These are phyloP conservation scores for Peromyscus aztecus DNA, from an alignment of 2,797 vertebrate species.

Conservation along the genomic window DNA sequence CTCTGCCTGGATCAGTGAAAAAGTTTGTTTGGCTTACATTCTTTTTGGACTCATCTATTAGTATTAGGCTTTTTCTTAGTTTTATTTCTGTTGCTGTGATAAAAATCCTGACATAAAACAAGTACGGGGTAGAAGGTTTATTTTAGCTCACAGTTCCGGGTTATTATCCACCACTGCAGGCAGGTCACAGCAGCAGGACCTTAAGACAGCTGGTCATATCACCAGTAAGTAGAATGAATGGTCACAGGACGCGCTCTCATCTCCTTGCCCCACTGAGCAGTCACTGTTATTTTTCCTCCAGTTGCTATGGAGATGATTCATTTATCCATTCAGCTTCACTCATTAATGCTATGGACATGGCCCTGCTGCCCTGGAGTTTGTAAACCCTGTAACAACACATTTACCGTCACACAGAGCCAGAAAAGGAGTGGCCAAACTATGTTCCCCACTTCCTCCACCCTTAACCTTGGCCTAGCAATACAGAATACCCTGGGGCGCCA, in stretches of 20 bases:
- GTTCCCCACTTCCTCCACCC: neutral
- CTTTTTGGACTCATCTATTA: neutral
- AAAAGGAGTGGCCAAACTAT: neutral
- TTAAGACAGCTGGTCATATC: neutral
- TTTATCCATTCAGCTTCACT: neutral
- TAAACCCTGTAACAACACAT: neutral
- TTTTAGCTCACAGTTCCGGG: neutral
- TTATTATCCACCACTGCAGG: neutral
- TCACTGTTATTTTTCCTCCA: neutral
- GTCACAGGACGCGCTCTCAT: too few relatives aligned
- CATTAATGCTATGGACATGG: neutral
- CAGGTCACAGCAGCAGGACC: neutral
- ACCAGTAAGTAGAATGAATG: neutral
- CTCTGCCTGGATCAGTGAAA: too few relatives aligned
- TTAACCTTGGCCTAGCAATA: neutral
- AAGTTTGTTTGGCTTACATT: neutral
- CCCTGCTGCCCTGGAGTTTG: neutral
- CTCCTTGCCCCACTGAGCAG: neutral
- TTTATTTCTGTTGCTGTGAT: neutral
- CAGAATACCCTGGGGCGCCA: neutral
- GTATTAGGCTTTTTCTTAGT: neutral
- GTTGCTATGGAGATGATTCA: neutral
- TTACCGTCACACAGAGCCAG: neutral
- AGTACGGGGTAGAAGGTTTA: neutral
- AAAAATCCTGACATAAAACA: neutral